A percentile compares a stretch with the other conserved stretches of the same genome.
These are phyloP conservation scores for Adrianichthys oophorus DNA, from an alignment of 2,797 vertebrate genomes.

Conservation along the genomic window DNA sequence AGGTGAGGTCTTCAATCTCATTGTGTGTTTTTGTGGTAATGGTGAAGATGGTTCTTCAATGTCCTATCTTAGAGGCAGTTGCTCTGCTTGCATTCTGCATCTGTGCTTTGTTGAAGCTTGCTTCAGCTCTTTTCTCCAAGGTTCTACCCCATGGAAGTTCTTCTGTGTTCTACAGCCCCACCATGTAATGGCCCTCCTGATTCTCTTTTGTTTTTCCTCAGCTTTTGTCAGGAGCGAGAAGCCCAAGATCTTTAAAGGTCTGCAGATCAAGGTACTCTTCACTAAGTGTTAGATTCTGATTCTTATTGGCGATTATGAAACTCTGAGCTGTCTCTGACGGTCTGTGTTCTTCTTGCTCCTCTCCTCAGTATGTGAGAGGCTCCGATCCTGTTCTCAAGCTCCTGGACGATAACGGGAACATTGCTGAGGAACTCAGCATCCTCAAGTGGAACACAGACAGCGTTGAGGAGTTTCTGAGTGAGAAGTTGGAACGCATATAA, in stretches of 20 bases:
- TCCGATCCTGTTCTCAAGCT: conserved; percentile 98
- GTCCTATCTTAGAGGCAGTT: too few species aligned
- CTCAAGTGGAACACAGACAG: conserved; percentile 99
- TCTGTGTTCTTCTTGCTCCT: not conserved
- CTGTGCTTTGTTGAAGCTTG: conserved; percentile 46
- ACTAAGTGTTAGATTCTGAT: not conserved
- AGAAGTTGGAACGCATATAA: conserved; percentile 93
- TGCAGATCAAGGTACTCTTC: conserved; percentile 93
- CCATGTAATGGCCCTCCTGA: not conserved
- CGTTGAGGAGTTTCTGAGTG: conserved; percentile 96
- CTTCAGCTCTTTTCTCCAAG: conserved; percentile 19
- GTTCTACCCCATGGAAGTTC: conserved; percentile 36
- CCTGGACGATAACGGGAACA: conserved; percentile 97
- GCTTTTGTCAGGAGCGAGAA: conserved; percentile 99
- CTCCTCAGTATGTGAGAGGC: conserved; percentile 90
- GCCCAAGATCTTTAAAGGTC: conserved; percentile 97
- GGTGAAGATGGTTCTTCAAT: too few species aligned
- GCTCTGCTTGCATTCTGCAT: not conserved
- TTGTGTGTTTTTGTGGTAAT: too few species aligned
- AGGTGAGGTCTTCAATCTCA: conserved; percentile 74
- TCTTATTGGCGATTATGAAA: too few species aligned
- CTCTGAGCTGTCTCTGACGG: not conserved
- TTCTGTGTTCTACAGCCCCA: not conserved
- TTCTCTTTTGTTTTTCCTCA: conserved; percentile 51
- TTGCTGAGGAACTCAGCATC: conserved; percentile 98